Evolutionary conservation across 1,140 invertebrate species (phyloP), one percentile per base, ranked within the genome.

Genomic region (Mamestra configurata): DNA sequence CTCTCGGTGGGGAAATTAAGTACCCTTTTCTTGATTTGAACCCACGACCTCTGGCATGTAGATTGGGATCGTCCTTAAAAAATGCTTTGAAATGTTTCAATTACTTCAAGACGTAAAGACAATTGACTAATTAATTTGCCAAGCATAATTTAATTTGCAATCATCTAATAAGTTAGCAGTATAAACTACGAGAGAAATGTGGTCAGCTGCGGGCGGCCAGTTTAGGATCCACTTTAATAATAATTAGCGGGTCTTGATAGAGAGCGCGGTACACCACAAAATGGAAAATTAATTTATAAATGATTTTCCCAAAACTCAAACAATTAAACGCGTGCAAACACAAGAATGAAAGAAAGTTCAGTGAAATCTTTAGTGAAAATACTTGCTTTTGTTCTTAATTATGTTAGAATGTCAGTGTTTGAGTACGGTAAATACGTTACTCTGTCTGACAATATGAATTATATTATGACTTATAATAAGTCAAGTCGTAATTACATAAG

Each of bases 221-320:
- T 64, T 64, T 20, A 35, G 0, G 22, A 55, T 55, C 53, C 22
- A 55, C 22, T 55, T 55, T 46, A 46, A 46, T 46, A 46, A 46
- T 46, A 46, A 24, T 55, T 55, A 55, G 22, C 10, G 20, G 10
- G 18, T 1, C 20, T 13, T 13, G 53, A 55, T 55, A 55, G 53
- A 55, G 53, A 37, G n/a, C 13, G 37, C 15, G 15, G 59, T n/a
- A 35, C 7, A 20, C 31, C 27, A 37, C 7, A 20, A 61, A 61
- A 61, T 27, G 31, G 59, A 61, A 61, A 35, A 37, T 35, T 61
- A 35, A 61, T 61, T 61, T 20, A 61, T 15, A 37, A 35, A 61
- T 35, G 18, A 31, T 35, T 35, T 61, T 37, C 31, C 15, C 31
- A 2, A 18, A 24, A 61, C n/a, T 37, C 59, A 18, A 10, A 35